These are phyloP conservation scores for Agraylea sexmaculata DNA, from an alignment of 1,140 invertebrate genomes.

Conservation along the genomic window DNA sequence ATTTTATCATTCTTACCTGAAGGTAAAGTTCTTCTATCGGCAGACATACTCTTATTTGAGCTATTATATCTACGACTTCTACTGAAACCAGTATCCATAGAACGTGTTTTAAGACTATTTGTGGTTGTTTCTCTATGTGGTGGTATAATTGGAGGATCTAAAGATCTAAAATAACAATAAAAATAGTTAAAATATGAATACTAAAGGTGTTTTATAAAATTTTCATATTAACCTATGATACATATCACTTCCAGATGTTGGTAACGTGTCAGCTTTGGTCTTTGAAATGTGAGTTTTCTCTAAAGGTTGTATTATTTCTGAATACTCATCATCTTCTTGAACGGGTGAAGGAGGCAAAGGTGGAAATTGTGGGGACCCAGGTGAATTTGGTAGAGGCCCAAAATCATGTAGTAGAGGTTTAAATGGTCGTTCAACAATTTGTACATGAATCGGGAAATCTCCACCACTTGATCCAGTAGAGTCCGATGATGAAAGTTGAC, in stretches of 20 bases:
- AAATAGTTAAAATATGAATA: neutral
- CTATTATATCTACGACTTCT: conserved; percentile 49
- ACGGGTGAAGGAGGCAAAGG: conserved; percentile 66
- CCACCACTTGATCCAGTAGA: conserved; percentile 37
- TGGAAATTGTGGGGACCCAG: conserved; percentile 57
- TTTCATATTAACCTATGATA: conserved; percentile 26
- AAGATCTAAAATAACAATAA: conserved; percentile 27
- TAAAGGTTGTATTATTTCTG: conserved; percentile 47
- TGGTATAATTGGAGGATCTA: conserved; percentile 55
- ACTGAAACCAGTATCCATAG: conserved; percentile 63
- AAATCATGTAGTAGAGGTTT: conserved; percentile 36
- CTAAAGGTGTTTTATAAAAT: conserved; percentile 2
- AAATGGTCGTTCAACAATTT: conserved; percentile 39
- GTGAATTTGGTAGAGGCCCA: conserved; percentile 41
- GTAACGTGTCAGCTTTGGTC: conserved; percentile 40
- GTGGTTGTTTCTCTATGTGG: conserved; percentile 54
- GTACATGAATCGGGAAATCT: conserved; percentile 38
- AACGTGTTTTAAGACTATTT: conserved; percentile 65
- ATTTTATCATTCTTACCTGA: conserved; percentile 37
- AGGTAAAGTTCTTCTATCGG: conserved; percentile 57
- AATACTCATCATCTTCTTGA: conserved; percentile 62
- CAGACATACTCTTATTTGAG: conserved; percentile 40
- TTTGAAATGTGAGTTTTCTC: conserved; percentile 33
- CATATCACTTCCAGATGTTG: conserved; percentile 28
- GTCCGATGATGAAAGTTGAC: conserved; percentile 36